Base-by-base conservation (phyloP, 2,797 vertebrate species). In the Brachyrhaphis roseni region DNA sequence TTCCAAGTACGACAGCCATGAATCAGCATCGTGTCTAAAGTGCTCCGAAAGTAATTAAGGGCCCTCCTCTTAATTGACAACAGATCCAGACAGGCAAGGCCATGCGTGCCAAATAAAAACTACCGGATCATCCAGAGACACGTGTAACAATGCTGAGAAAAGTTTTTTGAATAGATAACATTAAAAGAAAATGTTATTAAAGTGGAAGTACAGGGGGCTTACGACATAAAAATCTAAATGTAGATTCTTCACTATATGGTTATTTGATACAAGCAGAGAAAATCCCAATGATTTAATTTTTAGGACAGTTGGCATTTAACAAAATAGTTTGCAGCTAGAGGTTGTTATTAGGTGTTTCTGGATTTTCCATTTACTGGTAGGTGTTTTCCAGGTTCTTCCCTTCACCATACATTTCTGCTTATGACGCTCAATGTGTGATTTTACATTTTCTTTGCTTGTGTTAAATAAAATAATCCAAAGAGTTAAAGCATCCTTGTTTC, bases 21-120 rank as follows among this genome's bases (percentile, higher is more conserved):
- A 92, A 89, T 93, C 88, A 89, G 87, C 85, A 79, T 47, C 74
- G n/a, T 90, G 88, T 87, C 87, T 89, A 66, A 89, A 91, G 91
- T 92, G 91, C 90, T 93, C 87, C 90, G 75, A 89, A 90, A 92
- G 89, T 90, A 90, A 95, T 94, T 93, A 94, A 91, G 91, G 90
- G 84, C 89, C 81, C 79, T 93, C 78, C 41, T 91, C 83, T 86
- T 93, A 94, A 95, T 94, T 89, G 86, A 91, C 84, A 93, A 89
- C 94, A 95, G 94, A 93, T 81, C 74, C 70, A 72, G 83, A 51
- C 47, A 70, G 78, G 80, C 26, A 10, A 82, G 82, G 81, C 71
- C 82, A n/a, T 76, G 71, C 70, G 88, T 15, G 74, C 83, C 81
- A 91, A 92, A 86, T 82, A 88, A 86, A 88, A 90, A 78, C 53